Evolutionary conservation across 2,797 vertebrate genomes (phyloP).

Genomic region (Heterohyrax brucei): DNA sequence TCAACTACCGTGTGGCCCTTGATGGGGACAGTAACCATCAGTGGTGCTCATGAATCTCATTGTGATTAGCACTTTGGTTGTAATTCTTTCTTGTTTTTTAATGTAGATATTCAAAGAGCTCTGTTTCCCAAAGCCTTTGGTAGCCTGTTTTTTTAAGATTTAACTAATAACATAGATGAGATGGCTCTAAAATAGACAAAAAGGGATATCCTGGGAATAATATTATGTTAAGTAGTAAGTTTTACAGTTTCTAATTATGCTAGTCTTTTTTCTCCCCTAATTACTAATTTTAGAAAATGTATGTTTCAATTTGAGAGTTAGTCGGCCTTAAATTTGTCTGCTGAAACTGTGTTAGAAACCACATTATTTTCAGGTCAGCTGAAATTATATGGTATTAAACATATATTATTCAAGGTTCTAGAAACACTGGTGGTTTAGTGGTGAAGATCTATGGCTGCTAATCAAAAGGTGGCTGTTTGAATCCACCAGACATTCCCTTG

Average conservation of each 20-base stretch:
- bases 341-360: slow-evolving; percentile 60
- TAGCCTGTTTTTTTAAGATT: slow-evolving; percentile 73
- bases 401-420: slow-evolving; percentile 62
- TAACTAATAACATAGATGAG: slow-evolving; percentile 72
- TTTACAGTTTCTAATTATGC: slow-evolving; percentile 85
- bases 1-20: neutral
- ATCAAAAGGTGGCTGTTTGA: too few species aligned
- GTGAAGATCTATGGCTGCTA: too few species aligned
- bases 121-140: slow-evolving; percentile 69
- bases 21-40: neutral
- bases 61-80: neutral
- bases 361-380: slow-evolving; percentile 71
- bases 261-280: slow-evolving; percentile 71
- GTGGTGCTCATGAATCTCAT: neutral
- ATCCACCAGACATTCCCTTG: too few species aligned
- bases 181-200: slow-evolving; percentile 21
- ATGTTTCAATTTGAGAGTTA: slow-evolving; percentile 83
- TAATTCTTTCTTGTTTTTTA: neutral
- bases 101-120: slow-evolving; percentile 10
- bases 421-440: too few species aligned
- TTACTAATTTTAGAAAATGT: slow-evolving; percentile 82
- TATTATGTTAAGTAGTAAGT: slow-evolving; percentile 71
- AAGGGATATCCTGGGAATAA: slow-evolving; percentile 80
- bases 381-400: slow-evolving; percentile 68
- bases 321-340: slow-evolving; percentile 71